These are phyloP conservation scores for Pomacea maculata DNA, from an alignment of 1,140 invertebrate species.

Conservation along the genomic window DNA sequence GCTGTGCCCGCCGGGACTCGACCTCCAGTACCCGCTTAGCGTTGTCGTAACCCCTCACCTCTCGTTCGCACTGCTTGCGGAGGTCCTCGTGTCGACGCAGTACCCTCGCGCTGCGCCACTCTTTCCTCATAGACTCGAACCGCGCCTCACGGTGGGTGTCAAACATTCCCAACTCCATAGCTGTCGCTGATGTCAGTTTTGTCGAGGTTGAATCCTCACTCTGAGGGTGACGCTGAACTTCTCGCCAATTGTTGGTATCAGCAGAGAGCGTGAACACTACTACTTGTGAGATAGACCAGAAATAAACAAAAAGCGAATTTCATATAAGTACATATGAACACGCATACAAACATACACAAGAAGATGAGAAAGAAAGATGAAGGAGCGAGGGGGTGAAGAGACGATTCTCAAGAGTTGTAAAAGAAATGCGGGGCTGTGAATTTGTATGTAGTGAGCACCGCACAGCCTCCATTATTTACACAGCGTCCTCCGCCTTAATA, in stretches of 20 bases:
- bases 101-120: constrained; percentile 11
- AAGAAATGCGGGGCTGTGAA: too few species aligned
- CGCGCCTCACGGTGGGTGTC: constrained; percentile 18
- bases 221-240: too few species aligned
- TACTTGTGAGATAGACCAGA: not conserved
- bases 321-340: not conserved
- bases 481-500: too few species aligned
- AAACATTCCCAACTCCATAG: not conserved
- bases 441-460: too few species aligned
- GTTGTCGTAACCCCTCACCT: constrained; percentile 3
- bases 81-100: constrained; percentile 25
- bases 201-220: not conserved
- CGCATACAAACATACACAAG: constrained; percentile 1
- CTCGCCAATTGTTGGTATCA: too few species aligned
- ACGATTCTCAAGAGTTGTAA: too few species aligned
- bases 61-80: constrained; percentile 25
- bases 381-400: too few species aligned
- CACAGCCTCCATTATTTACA: too few species aligned
- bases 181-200: not conserved
- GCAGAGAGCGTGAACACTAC: too few species aligned
- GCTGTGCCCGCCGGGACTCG: constrained; percentile 15
- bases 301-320: not conserved
- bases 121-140: constrained; percentile 20
- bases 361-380: not conserved
- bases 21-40: constrained; percentile 1